These are phyloP conservation scores for Drosophila subquinaria DNA, from an alignment of 2,888 invertebrate genomes.

Conservation along the genomic window DNA sequence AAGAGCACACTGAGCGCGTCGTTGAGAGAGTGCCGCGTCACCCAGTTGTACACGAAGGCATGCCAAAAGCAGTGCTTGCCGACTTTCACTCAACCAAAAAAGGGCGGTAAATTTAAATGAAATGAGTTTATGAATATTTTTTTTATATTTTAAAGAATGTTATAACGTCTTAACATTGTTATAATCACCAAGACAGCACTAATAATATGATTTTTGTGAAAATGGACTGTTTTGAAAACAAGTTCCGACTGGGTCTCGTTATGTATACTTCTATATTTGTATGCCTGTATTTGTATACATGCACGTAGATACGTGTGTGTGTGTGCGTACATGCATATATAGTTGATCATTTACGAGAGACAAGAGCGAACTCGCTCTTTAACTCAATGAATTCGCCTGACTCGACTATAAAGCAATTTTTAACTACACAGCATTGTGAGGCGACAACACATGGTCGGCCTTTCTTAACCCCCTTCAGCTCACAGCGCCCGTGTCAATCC, in stretches of 20 bases:
- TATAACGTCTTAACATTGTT: neutral
- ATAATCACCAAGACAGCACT: neutral
- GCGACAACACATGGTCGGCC: constrained; percentile 67
- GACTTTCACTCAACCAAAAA: neutral
- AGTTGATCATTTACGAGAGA: constrained; percentile 51
- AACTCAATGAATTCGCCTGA: constrained; percentile 50
- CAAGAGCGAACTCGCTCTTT: constrained; percentile 19
- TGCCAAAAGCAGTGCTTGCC: constrained; percentile 14
- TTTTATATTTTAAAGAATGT: neutral
- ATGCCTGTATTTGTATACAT: constrained; percentile 3
- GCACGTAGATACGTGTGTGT: neutral
- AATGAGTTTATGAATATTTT: neutral
- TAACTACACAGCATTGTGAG: constrained; percentile 58
- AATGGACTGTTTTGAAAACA: constrained; percentile 24
- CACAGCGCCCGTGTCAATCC: constrained; percentile 43
- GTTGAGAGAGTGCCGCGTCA: constrained; percentile 38
- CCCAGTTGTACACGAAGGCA: constrained; percentile 40
- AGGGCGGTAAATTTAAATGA: neutral
- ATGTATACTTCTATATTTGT: constrained; percentile 32
- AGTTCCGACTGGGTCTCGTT: constrained; percentile 45
- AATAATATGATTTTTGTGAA: neutral
- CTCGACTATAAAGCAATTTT: constrained; percentile 41
- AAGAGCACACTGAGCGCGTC: constrained; percentile 37
- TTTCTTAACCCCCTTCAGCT: constrained; percentile 38
- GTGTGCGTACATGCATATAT: constrained; percentile 7